Percentiles rank a stretch among this genome's conserved stretches.
These are phyloP conservation scores for Halesus radiatus DNA, from an alignment of 1,140 invertebrate species.

Conservation along the genomic window DNA sequence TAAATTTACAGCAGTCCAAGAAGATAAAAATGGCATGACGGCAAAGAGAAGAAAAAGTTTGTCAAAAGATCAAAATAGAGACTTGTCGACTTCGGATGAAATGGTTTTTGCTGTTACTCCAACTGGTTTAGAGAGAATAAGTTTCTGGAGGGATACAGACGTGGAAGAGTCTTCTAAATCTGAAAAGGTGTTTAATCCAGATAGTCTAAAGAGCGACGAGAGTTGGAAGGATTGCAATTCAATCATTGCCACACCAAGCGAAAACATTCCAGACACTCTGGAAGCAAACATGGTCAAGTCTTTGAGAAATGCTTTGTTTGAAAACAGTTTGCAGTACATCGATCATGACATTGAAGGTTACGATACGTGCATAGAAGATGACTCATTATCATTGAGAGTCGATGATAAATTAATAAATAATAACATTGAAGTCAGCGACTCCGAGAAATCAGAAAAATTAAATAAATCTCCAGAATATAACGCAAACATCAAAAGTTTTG, in stretches of 20 bases:
- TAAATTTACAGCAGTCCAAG: neutral
- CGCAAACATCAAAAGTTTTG: too few relatives aligned
- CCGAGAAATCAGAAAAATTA: conserved; percentile 6
- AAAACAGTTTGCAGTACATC: conserved; percentile 60
- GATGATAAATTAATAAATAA: conserved; percentile 65
- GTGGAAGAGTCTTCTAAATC: conserved; percentile 48
- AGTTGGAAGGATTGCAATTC: conserved; percentile 64
- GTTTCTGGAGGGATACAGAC: conserved; percentile 64
- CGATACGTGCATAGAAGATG: conserved; percentile 69
- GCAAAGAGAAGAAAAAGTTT: conserved; percentile 58
- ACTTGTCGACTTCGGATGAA: conserved; percentile 69
- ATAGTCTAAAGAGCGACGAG: conserved; percentile 65
- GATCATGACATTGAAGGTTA: conserved; percentile 70
- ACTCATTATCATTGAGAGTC: conserved; percentile 65
- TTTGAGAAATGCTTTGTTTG: conserved; percentile 43
- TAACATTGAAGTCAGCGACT: conserved; percentile 50
- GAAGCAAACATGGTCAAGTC: conserved; percentile 46
- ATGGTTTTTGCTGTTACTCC: conserved; percentile 70
- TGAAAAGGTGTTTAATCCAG: conserved; percentile 58
- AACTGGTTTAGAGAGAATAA: conserved; percentile 68
- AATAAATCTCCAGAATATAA: too few relatives aligned
- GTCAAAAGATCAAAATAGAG: conserved; percentile 67
- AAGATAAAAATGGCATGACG: conserved; percentile 25
- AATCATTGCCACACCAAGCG: conserved; percentile 43
- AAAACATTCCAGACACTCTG: conserved; percentile 21